Conservation (phyloP, 1,140 invertebrate species). For the Lithobius niger region DNA sequence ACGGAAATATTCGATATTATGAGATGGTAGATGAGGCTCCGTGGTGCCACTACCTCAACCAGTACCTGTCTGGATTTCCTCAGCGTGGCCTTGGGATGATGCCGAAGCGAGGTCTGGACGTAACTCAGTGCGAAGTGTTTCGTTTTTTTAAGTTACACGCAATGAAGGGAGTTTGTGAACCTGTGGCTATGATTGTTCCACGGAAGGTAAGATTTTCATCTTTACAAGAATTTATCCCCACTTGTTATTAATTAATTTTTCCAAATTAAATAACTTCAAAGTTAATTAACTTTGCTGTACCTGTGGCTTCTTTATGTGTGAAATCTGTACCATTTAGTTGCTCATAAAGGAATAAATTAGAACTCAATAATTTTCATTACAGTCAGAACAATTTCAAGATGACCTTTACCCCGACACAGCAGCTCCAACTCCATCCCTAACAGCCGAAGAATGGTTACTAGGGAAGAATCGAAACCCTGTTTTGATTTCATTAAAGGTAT, state of each 20-base stretch:
- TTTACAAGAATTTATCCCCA: too few relatives aligned
- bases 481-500: slow-evolving; percentile 58
- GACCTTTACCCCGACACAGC: slow-evolving; percentile 88
- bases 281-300: too few relatives aligned
- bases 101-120: slow-evolving; percentile 83
- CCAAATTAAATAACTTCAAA: too few relatives aligned
- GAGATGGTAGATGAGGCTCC: slow-evolving; percentile 74
- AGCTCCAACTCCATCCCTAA: slow-evolving; percentile 61
- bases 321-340: too few relatives aligned
- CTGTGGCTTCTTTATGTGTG: too few relatives aligned
- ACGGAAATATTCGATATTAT: slow-evolving; percentile 89
- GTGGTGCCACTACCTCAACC: slow-evolving; percentile 76
- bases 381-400: slow-evolving; percentile 65
- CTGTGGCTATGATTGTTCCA: slow-evolving; percentile 88
- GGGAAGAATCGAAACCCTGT: slow-evolving; percentile 68
- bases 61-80: slow-evolving; percentile 78
- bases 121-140: slow-evolving; percentile 66
- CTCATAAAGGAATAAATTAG: neutral
- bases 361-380: neutral
- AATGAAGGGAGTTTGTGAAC: slow-evolving; percentile 69
- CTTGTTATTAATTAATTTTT: too few relatives aligned
- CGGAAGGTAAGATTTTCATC: slow-evolving; percentile 48
- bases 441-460: slow-evolving; percentile 74
- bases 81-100: slow-evolving; percentile 80
- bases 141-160: slow-evolving; percentile 88